A percentile compares a stretch with the other conserved stretches of the same genome.
These are phyloP conservation scores for Lottia scabra DNA, from an alignment of 2,888 invertebrate genomes.

Conservation along the genomic window DNA sequence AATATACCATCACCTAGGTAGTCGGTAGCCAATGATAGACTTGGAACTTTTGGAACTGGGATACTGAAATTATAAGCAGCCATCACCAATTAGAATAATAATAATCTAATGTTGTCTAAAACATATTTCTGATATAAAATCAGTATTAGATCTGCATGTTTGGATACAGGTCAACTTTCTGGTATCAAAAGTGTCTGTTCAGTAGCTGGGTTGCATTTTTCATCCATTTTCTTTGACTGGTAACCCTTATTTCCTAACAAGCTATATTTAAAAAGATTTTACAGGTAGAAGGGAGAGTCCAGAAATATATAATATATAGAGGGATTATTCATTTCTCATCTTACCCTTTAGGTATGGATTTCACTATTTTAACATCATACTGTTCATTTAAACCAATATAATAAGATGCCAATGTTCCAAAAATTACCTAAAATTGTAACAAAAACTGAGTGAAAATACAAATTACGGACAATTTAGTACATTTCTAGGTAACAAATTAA, in stretches of 20 bases:
- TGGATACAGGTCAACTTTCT: not conserved
- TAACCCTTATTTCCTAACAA: not conserved
- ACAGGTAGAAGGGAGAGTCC: too few species aligned
- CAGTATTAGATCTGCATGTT: too few species aligned
- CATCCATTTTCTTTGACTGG: not conserved
- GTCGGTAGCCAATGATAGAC: conserved; percentile 26
- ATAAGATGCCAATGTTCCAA: conserved; percentile 25
- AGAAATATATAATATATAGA: not conserved
- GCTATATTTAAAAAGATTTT: too few species aligned
- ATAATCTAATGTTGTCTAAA: too few species aligned
- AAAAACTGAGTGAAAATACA: too few species aligned
- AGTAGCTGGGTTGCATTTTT: not conserved
- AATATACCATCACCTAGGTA: conserved; percentile 69
- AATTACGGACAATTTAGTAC: too few species aligned
- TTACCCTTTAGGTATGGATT: conserved; percentile 29
- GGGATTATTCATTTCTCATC: not conserved
- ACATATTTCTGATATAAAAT: too few species aligned
- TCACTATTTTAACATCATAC: conserved; percentile 28
- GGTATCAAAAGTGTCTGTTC: not conserved
- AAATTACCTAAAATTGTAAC: conserved; percentile 17
- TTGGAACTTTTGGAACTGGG: conserved; percentile 40
- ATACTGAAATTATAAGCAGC: conserved; percentile 30
- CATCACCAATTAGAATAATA: too few species aligned
- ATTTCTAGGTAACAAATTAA: too few species aligned
- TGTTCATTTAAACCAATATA: conserved; percentile 18